Conservation (phyloP, 1,140 invertebrate species). For the Sesamia nonagrioides region DNA sequence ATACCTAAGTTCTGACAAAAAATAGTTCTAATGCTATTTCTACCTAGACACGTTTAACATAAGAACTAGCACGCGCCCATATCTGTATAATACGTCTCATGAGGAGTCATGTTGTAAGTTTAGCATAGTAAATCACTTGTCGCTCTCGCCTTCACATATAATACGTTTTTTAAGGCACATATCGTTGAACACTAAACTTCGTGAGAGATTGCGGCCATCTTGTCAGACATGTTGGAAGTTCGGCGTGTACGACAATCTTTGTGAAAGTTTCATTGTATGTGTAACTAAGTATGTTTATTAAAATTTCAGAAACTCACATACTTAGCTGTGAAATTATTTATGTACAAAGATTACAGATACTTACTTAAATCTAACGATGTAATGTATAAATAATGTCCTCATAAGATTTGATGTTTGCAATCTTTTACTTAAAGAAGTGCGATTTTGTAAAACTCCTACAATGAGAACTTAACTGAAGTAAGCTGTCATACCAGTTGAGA, state of each 20-base stretch:
- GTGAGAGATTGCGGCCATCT: constrained; percentile 10
- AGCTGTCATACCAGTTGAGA: too few relatives aligned
- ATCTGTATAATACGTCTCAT: constrained; percentile 6
- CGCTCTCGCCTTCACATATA: background rate
- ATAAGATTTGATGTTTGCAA: background rate
- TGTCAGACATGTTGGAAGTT: background rate
- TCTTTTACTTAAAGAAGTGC: background rate
- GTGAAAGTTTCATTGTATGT: background rate
- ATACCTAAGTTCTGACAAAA: too few relatives aligned
- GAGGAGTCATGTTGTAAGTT: constrained; percentile 20
- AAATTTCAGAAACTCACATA: background rate
- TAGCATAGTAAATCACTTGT: constrained; percentile 6
- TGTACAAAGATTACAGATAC: background rate
- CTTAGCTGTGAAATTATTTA: background rate
- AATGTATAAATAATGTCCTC: too few relatives aligned
- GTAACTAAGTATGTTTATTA: background rate
- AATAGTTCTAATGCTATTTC: background rate
- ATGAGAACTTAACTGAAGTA: too few relatives aligned
- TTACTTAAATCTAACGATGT: background rate
- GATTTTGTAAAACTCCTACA: too few relatives aligned
- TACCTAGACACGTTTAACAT: background rate
- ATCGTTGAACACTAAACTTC: background rate
- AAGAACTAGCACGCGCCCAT: background rate
- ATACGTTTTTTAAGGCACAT: constrained; percentile 15
- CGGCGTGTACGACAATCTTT: background rate